Conservation (phyloP, 2,888 invertebrate species). For the Arrhopalites spinosus region DNA sequence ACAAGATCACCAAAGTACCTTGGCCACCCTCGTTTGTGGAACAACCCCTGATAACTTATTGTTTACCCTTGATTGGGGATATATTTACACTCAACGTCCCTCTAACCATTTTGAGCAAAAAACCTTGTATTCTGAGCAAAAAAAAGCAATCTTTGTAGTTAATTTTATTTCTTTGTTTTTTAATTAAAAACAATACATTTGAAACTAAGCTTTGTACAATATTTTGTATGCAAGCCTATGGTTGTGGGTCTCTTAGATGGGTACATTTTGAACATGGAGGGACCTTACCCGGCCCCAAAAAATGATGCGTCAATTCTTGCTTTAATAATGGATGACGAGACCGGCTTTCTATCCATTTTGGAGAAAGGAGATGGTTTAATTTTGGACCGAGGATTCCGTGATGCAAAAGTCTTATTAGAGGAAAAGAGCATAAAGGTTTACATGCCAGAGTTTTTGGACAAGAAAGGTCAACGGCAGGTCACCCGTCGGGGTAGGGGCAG, state of each 20-base stretch:
- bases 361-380: slow-evolving; percentile 11
- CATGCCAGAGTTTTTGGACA: not conserved
- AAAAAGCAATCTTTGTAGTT: slow-evolving; percentile 30
- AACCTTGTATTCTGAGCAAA: slow-evolving; percentile 18
- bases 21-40: not conserved
- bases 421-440: not conserved
- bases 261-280: slow-evolving; percentile 27
- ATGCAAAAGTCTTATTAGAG: not conserved
- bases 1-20: not conserved
- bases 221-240: slow-evolving; percentile 37
- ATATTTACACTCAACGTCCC: slow-evolving; percentile 31
- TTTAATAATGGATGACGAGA: slow-evolving; percentile 16
- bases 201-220: too few relatives aligned
- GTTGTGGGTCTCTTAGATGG: slow-evolving; percentile 32
- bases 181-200: too few relatives aligned
- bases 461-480: too few relatives aligned
- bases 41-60: not conserved
- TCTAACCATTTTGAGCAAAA: slow-evolving; percentile 10
- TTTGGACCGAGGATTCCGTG: slow-evolving; percentile 39
- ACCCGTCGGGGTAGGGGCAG: too few relatives aligned
- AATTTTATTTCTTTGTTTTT: too few relatives aligned
- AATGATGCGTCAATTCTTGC: slow-evolving; percentile 38
- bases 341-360: not conserved
- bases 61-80: slow-evolving; percentile 26
- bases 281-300: slow-evolving; percentile 21